These are phyloP conservation scores for Anhinga rufa DNA, from an alignment of 2,113 vertebrate species.

Conservation along the genomic window DNA sequence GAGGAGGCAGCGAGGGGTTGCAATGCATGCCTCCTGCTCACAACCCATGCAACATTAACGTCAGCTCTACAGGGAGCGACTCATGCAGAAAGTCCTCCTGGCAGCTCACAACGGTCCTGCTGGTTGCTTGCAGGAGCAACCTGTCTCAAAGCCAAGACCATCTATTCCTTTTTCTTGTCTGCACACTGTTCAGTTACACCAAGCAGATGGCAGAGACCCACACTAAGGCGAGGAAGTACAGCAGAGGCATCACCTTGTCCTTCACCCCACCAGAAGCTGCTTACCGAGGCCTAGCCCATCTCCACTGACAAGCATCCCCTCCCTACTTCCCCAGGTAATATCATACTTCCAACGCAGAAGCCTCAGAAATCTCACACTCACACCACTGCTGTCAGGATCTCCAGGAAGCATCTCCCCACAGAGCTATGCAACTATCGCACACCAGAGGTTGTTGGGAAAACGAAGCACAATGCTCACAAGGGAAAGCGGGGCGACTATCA, in stretches of 20 bases:
- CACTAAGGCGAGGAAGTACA: fast-evolving
- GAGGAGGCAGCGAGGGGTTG: background rate
- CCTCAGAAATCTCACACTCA: fast-evolving
- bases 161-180: background rate
- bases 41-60: background rate
- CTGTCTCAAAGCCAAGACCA: background rate
- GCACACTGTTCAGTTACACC: background rate
- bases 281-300: background rate
- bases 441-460: background rate
- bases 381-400: background rate
- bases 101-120: background rate
- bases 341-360: fast-evolving
- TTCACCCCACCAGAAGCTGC: background rate
- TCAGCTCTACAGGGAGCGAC: background rate
- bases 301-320: background rate
- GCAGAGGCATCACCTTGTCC: background rate
- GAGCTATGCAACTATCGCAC: background rate
- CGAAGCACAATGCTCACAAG: fast-evolving
- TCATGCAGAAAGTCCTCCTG: background rate
- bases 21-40: background rate
- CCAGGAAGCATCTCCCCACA: background rate
- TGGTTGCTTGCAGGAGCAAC: background rate
- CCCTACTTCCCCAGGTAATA: background rate
- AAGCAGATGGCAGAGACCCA: background rate
- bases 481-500: background rate